A percentile compares a stretch with the other conserved stretches of the same genome.
These are phyloP conservation scores for Anseranas semipalmata DNA, from an alignment of 2,113 vertebrate genomes.

Conservation along the genomic window DNA sequence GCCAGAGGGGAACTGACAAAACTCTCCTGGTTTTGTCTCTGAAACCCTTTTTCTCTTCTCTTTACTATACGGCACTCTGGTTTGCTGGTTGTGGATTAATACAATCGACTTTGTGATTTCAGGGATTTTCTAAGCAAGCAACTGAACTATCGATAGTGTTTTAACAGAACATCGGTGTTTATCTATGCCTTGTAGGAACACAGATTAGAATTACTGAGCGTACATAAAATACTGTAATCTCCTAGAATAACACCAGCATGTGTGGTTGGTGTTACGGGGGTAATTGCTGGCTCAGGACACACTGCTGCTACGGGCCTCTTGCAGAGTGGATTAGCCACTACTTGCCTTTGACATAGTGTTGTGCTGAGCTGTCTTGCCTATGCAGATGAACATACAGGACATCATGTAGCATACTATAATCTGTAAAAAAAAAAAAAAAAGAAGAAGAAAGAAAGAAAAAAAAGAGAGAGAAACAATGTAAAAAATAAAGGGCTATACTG, in stretches of 20 bases:
- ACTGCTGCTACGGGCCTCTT: background rate
- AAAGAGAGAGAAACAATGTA: background rate
- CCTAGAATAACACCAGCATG: too few relatives aligned
- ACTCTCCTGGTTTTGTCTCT: too few relatives aligned
- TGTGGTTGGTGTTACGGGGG: background rate
- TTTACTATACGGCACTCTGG: background rate
- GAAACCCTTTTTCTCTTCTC: background rate
- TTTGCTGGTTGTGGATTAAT: background rate
- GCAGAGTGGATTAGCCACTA: background rate
- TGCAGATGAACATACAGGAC: background rate
- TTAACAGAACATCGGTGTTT: background rate
- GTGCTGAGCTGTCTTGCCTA: background rate
- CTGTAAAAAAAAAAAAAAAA: background rate
- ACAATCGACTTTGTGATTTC: background rate
- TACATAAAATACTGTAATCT: background rate
- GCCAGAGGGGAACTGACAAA: background rate
- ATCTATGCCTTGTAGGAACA: background rate
- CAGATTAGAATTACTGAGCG: background rate
- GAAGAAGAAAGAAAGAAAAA: background rate
- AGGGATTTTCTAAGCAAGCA: background rate
- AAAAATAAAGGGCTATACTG: background rate
- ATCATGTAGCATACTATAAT: accelerated
- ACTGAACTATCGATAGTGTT: background rate
- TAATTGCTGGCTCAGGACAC: background rate
- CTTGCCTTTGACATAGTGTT: background rate